Evolutionary conservation across 2,113 vertebrate genomes (phyloP).

Genomic region (Microtus ochrogaster): DNA sequence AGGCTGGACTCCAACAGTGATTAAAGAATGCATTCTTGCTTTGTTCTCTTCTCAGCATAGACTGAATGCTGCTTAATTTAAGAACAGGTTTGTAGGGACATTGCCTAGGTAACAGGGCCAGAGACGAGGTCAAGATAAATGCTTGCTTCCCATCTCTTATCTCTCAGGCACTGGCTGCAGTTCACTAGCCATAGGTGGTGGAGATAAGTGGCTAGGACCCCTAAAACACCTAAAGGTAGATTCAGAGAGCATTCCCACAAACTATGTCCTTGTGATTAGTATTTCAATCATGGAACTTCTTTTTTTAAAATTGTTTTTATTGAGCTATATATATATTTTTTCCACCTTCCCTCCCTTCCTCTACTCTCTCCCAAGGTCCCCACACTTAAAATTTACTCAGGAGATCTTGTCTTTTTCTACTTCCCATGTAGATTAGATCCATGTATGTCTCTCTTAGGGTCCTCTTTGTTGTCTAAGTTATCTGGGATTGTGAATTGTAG

Average conservation of each 20-base stretch:
- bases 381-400: too few species aligned
- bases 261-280: neutral
- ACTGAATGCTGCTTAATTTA: neutral
- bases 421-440: too few species aligned
- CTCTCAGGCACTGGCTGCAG: neutral
- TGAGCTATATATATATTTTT: too few species aligned
- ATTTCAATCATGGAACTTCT: neutral
- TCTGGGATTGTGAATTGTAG: too few species aligned
- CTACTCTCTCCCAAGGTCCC: too few species aligned
- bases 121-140: neutral
- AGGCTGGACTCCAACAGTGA: neutral
- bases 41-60: neutral
- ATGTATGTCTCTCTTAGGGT: too few species aligned
- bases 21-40: neutral
- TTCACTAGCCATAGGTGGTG: neutral
- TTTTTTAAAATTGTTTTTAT: too few species aligned
- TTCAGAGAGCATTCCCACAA: neutral
- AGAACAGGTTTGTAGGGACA: neutral
- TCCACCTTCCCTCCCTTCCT: too few species aligned
- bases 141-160: neutral
- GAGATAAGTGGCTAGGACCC: neutral
- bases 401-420: too few species aligned
- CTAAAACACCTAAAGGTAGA: constrained; percentile 13
- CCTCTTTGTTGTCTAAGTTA: too few species aligned
- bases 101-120: neutral